These are phyloP conservation scores for Eurypyga helias DNA, from an alignment of 2,113 vertebrate species.

Conservation along the genomic window DNA sequence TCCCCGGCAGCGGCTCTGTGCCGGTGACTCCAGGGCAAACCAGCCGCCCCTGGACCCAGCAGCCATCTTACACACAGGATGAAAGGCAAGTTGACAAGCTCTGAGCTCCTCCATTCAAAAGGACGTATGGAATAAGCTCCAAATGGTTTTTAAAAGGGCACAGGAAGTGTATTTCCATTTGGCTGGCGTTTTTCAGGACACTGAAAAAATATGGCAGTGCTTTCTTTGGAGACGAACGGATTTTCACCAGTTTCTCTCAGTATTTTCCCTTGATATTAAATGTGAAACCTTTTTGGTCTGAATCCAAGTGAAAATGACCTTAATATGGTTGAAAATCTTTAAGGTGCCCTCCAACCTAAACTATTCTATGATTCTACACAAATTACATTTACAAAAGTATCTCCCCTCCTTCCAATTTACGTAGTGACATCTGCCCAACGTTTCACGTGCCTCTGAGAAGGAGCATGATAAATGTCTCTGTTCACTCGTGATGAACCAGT, in stretches of 20 bases:
- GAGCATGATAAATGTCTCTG: neutral
- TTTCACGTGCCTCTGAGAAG: neutral
- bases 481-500: neutral
- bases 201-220: neutral
- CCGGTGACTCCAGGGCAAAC: neutral
- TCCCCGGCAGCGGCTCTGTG: neutral
- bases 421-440: neutral
- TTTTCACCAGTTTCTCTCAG: neutral
- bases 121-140: neutral
- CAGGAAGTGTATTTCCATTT: neutral
- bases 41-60: neutral
- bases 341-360: too few relatives aligned
- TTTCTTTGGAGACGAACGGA: neutral
- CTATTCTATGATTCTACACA: too few relatives aligned
- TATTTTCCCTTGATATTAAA: neutral
- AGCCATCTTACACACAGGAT: slow-evolving; percentile 35
- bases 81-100: slow-evolving; percentile 38
- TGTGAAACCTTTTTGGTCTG: neutral
- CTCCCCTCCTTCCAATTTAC: neutral
- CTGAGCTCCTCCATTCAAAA: neutral
- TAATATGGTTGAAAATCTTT: neutral
- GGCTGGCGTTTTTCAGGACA: neutral
- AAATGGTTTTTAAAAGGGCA: neutral
- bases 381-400: neutral
- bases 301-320: neutral